phyloP scores from a whole-genome alignment of 2,113 vertebrate genomes.

The Oxyruncus cristatus region DNA sequence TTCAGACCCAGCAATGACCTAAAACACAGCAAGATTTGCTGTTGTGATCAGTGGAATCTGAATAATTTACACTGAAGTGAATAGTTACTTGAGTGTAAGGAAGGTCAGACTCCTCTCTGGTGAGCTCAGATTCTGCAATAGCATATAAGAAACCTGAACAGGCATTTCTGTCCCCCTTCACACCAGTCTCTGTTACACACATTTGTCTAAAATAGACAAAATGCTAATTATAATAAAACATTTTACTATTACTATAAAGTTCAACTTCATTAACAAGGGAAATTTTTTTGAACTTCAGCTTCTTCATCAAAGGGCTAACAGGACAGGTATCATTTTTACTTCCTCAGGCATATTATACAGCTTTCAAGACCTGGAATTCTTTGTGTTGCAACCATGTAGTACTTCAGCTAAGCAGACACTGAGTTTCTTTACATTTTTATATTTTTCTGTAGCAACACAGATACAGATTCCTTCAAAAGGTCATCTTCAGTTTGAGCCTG shows the following conservation, averaged over 20 bases:
- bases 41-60: not conserved
- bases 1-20: not conserved
- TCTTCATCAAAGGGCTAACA: not conserved
- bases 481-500: not conserved
- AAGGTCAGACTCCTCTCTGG: not conserved
- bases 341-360: not conserved
- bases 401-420: not conserved
- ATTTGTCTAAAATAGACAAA: not conserved
- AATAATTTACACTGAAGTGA: not conserved
- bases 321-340: not conserved
- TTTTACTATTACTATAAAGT: not conserved
- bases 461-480: not conserved
- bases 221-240: not conserved
- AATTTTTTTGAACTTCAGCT: not conserved
- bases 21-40: not conserved
- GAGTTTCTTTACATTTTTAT: not conserved
- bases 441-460: not conserved
- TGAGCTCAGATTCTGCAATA: not conserved
- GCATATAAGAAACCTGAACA: not conserved
- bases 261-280: not conserved
- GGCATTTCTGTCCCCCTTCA: not conserved
- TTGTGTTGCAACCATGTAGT: not conserved
- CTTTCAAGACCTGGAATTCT: not conserved
- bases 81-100: not conserved
- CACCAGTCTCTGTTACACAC: not conserved